Base-by-base conservation (phyloP, 2,113 vertebrate species). In the Neogobius melanostomus region DNA sequence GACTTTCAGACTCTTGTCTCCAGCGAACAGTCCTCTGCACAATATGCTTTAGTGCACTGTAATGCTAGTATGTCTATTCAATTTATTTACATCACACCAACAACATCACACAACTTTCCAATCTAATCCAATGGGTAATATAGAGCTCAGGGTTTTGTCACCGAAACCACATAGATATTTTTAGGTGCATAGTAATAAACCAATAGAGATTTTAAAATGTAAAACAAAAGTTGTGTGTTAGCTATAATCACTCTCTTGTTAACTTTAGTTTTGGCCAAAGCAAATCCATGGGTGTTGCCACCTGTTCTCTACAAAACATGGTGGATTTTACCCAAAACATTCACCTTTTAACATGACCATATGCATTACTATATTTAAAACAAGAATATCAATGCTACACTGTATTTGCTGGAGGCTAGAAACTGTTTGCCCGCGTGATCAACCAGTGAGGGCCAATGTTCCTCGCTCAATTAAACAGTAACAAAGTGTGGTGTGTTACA, bases 391-490 rank as follows among this genome's bases (percentile, higher is more conserved):
- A 49, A 50, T 71, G 76, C 68, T 16, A 48, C 44, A 6, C 51
- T 59, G 36, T 62, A 43, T 80, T 61, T 67, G 44, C 57, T 64
- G 47, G n/a, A 72, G 54, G n/a, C 45, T 52, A 51, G 57, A 67
- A 71, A 60, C 49, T 75, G 64, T 78, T 72, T 66, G 42, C 69
- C 54, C 44, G 79, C 53, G 64, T 69, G 64, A 72, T 44, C 46
- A 65, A 21, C 49, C 1, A 11, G 0, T 0, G 14, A 52, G 61
- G 7, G 72, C 60, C 62, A 14, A 59, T 60, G 72, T 78, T 51
- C 77, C 7, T 68, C n/a, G 57, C 68, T 54, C 64, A 60, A 82
- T 74, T 79, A 21, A 48, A 57, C 59, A 76, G 11, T 28, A 76
- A 43, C 47, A 53, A 11, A 43, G 46, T 28, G 11, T n/a, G 74